Evolutionary conservation across 2,113 vertebrate genomes (phyloP).

Genomic region (Eclectus roratus): DNA sequence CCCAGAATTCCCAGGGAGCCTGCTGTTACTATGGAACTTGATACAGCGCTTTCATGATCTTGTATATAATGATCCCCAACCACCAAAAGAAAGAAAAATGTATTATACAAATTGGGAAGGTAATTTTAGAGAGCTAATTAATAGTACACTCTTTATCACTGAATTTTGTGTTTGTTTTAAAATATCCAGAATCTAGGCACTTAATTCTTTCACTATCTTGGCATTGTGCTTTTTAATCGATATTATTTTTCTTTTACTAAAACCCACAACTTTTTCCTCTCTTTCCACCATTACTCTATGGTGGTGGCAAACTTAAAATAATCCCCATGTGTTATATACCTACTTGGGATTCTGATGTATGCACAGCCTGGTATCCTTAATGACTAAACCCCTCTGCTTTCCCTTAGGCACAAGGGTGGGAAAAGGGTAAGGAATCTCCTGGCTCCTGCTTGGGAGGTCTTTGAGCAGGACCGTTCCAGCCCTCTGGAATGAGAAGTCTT

Average conservation of each 20-base stretch:
- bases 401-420: not conserved
- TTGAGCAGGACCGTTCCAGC: not conserved
- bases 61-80: constrained; percentile 37
- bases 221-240: not conserved
- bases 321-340: not conserved
- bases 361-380: not conserved
- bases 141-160: not conserved
- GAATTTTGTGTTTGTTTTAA: constrained; percentile 15
- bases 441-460: not conserved
- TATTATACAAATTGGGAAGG: constrained; percentile 31
- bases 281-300: not conserved
- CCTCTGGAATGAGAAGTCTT: not conserved
- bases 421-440: not conserved
- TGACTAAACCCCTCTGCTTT: not conserved
- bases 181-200: not conserved
- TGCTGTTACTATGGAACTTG: constrained; percentile 32
- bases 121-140: constrained; percentile 66
- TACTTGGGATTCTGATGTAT: rapidly evolving
- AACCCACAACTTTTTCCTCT: not conserved
- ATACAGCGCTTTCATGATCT: constrained; percentile 7
- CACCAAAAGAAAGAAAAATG: constrained; percentile 46
- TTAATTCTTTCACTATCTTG: not conserved
- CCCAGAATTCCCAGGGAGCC: constrained; percentile 26
- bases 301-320: not conserved
- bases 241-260: not conserved